Conservation (phyloP, 2,797 vertebrate genomes). For the Phylloscopus collybita region DNA sequence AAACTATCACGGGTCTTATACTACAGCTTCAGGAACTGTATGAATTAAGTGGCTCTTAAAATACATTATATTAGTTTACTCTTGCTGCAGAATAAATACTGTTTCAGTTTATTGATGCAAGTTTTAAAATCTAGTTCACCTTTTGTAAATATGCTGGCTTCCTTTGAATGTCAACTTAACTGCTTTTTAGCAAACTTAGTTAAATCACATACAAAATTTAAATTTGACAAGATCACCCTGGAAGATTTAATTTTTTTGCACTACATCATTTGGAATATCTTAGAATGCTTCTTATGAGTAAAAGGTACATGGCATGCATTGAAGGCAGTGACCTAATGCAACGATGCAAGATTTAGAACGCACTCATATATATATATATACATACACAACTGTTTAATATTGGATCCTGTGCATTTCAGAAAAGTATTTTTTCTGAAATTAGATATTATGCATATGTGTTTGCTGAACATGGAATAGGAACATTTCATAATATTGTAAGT, state of each 20-base stretch:
- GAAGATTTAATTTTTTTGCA: not conserved
- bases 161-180: not conserved
- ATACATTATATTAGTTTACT: not conserved
- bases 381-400: not conserved
- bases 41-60: conserved; percentile 2
- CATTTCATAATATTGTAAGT: not conserved
- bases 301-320: not conserved
- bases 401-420: not conserved
- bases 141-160: not conserved
- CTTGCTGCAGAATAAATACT: not conserved
- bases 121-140: not conserved
- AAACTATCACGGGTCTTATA: conserved; percentile 37
- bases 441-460: not conserved
- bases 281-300: not conserved
- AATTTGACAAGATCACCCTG: not conserved
- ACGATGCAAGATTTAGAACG: not conserved
- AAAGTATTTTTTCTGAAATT: not conserved
- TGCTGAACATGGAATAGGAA: not conserved
- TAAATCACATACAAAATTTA: not conserved
- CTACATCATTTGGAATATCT: not conserved
- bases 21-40: conserved; percentile 30
- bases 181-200: not conserved
- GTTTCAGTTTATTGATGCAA: not conserved
- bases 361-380: fast-evolving
- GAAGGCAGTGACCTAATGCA: not conserved